Percentiles rank a stretch among this genome's conserved stretches.
phyloP scores from a whole-genome alignment of 35 echinoderm and acorn worm species.

The Nesometra sesokonis region DNA sequence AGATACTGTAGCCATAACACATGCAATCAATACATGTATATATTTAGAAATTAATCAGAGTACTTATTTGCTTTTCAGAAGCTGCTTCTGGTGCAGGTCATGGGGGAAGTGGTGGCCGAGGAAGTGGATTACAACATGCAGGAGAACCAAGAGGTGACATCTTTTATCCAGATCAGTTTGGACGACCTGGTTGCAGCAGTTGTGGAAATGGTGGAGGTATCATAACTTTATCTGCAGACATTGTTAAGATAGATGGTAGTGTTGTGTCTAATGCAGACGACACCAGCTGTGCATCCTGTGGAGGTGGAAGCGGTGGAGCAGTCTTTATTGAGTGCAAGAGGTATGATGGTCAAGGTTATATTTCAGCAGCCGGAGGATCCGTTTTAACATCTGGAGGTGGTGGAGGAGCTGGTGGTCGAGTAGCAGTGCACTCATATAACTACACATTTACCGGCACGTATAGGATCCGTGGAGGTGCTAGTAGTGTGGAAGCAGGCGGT shows the following conservation, averaged over 20 bases:
- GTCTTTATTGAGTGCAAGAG: slow-evolving; percentile 13
- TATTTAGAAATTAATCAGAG: too few species aligned
- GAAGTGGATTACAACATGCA: slow-evolving; percentile 27
- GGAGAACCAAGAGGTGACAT: slow-evolving; percentile 37
- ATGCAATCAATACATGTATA: too few species aligned
- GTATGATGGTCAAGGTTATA: slow-evolving; percentile 43
- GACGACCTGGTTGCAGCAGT: slow-evolving; percentile 41
- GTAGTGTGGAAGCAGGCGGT: slow-evolving; percentile 51
- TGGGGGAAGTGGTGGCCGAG: slow-evolving; percentile 72
- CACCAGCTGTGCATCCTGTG: slow-evolving; percentile 9
- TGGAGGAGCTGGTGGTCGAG: slow-evolving; percentile 58
- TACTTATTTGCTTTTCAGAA: slow-evolving; percentile 12
- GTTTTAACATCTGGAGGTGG: slow-evolving; percentile 16
- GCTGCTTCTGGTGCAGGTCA: slow-evolving; percentile 73
- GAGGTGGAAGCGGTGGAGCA: slow-evolving; percentile 73
- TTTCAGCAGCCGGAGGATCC: slow-evolving; percentile 32
- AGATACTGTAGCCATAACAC: too few species aligned
- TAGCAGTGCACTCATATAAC: slow-evolving; percentile 36
- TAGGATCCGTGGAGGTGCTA: slow-evolving; percentile 24
- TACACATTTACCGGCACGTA: slow-evolving; percentile 29
- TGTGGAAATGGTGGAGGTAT: slow-evolving; percentile 48
- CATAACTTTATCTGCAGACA: slow-evolving; percentile 25
- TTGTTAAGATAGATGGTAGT: slow-evolving; percentile 50
- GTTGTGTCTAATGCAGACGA: slow-evolving; percentile 31
- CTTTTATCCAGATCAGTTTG: slow-evolving; percentile 48